Base-by-base conservation (phyloP, 2,888 invertebrate genomes). In the Nemoura dubitans region DNA sequence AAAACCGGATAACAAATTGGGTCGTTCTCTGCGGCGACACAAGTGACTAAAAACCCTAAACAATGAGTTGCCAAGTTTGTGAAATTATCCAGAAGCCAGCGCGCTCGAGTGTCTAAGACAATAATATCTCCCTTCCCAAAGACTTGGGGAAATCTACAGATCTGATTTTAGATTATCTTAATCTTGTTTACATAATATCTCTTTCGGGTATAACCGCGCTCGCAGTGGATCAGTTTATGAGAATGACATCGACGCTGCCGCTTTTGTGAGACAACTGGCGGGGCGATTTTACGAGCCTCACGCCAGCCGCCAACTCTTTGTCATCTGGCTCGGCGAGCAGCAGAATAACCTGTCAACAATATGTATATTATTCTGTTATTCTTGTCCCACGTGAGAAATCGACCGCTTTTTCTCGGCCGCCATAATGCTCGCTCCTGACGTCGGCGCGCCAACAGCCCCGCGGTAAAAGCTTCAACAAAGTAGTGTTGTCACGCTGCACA, bases 11-110 rank as follows among this genome's bases (percentile, higher is more conserved):
- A 84, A 84, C 84, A 84, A 76, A 84, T 84, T 43, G 27, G 59
- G 76, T 84, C 84, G 84, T 84, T 84, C 59, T 29, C 28, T 81
- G 14, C 7, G 59, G 29, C 25, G 84, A 84, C 84, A 84, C 16
- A 59, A 3, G 83, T 84, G 59, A 27, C 84, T 59, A 36, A 84
- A 84, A 84, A n/a, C n/a, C 84, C 59, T 76, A 76, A 84, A 84
- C 84, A 84, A 84, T 84, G 30, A 30, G 30, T 81, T 81, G 81
- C 81, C 81, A 81, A 80, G 26, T 80, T n/a, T 16, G 26, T 80
- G 25, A 80, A 81, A 81, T 81, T 81, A 81, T 81, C 81, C 78
- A 78, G 78, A 78, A 78, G 78, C 78, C 28, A 36, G 36, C 36
- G n/a, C n/a, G n/a, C 25, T 16, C 76, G 25, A n/a, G 21, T 59